These are phyloP conservation scores for Peromyscus attwateri DNA, from an alignment of 2,797 vertebrate genomes.

Conservation along the genomic window DNA sequence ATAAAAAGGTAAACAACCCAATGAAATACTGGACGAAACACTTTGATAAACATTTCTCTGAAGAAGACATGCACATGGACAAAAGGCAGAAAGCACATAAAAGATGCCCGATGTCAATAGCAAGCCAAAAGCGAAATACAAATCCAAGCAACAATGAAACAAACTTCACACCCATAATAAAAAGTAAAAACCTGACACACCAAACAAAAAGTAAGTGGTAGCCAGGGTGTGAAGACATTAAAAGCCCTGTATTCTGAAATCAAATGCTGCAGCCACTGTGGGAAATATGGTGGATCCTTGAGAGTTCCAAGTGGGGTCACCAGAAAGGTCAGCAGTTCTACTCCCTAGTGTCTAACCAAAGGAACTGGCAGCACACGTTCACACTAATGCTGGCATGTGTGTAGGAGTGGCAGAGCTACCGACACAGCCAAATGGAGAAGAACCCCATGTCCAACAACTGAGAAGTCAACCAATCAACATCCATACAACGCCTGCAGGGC, in stretches of 20 bases:
- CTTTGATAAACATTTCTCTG: neutral
- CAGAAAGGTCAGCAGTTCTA: slow-evolving; percentile 10
- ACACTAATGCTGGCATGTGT: neutral
- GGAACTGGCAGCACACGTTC: neutral
- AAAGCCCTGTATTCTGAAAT: neutral
- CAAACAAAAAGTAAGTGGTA: neutral
- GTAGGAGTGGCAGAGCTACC: neutral
- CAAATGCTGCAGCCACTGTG: neutral
- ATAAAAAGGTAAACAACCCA: slow-evolving; percentile 37
- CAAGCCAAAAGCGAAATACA: slow-evolving; percentile 4
- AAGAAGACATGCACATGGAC: neutral
- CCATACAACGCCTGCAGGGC: neutral
- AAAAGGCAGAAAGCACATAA: neutral
- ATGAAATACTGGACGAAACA: neutral
- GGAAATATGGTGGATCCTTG: neutral
- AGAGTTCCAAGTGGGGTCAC: neutral
- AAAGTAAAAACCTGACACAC: neutral
- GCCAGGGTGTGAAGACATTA: neutral
- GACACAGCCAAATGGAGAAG: neutral
- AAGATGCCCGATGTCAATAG: neutral
- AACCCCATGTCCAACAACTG: neutral
- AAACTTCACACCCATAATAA: neutral
- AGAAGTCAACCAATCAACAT: neutral
- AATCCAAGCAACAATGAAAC: slow-evolving; percentile 53
- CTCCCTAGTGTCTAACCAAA: neutral